phyloP scores from a whole-genome alignment of 2,797 vertebrate species.

The Ambastaia sidthimunki region DNA sequence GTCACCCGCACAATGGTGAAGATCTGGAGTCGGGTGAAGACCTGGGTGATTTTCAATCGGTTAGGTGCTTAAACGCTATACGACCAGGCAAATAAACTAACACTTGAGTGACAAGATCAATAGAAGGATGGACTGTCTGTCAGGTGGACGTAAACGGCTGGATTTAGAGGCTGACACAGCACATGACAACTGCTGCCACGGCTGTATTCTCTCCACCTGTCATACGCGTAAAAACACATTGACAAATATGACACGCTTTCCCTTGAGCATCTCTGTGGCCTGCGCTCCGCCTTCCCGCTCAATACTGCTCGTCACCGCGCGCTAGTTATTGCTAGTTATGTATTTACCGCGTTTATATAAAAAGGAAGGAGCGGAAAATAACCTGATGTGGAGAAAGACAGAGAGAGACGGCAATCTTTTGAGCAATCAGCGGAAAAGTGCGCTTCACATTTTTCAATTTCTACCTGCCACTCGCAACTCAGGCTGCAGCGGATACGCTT shows the following conservation, averaged over 20 bases:
- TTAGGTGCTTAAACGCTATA: conserved; percentile 44
- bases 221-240: conserved; percentile 60
- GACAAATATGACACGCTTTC: conserved; percentile 63
- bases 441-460: conserved; percentile 70
- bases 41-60: conserved; percentile 45
- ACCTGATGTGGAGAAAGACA: conserved; percentile 25
- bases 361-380: conserved; percentile 54
- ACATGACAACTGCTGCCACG: conserved; percentile 50
- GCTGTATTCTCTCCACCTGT: conserved; percentile 56
- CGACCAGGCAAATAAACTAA: conserved; percentile 59
- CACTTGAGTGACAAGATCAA: conserved; percentile 54
- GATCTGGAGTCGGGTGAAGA: conserved; percentile 50
- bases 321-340: conserved; percentile 62
- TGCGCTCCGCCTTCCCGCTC: conserved; percentile 38
- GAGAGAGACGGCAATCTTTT: conserved; percentile 63
- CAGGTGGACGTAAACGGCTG: conserved; percentile 52
- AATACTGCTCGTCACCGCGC: conserved; percentile 61
- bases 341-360: conserved; percentile 65
- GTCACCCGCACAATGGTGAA: conserved; percentile 44
- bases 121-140: conserved; percentile 56
- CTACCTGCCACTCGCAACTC: conserved; percentile 65
- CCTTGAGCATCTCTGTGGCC: conserved; percentile 44
- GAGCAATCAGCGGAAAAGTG: conserved; percentile 66
- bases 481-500: conserved; percentile 59
- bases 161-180: conserved; percentile 50